Percentiles rank a stretch among this genome's conserved stretches.
Conservation (phyloP, 1,140 invertebrate genomes). For the Sinella curviseta region DNA sequence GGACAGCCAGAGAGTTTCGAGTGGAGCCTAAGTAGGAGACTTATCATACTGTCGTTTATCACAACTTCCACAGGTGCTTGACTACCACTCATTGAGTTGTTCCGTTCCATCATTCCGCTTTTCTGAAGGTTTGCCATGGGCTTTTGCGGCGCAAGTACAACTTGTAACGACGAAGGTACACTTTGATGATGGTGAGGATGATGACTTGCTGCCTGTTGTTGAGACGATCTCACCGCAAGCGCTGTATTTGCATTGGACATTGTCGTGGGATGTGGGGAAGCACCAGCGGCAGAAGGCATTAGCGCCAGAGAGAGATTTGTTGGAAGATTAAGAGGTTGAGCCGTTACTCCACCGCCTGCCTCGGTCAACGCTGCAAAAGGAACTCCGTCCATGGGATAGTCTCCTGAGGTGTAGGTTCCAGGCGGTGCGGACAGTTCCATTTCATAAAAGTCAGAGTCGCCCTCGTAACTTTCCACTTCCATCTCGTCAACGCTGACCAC, state of each 20-base stretch:
- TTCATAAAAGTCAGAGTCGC: slow-evolving; percentile 51
- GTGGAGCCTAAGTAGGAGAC: slow-evolving; percentile 87
- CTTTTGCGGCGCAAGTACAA: slow-evolving; percentile 40
- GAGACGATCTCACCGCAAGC: background rate
- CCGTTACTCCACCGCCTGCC: background rate
- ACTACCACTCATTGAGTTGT: slow-evolving; percentile 18
- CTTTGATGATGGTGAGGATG: background rate
- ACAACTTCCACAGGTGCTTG: slow-evolving; percentile 60
- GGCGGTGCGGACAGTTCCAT: background rate
- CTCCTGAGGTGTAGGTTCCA: slow-evolving; percentile 6
- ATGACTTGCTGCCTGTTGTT: background rate
- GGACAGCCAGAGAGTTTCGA: slow-evolving; percentile 80
- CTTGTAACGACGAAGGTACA: slow-evolving; percentile 13
- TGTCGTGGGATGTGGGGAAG: background rate
- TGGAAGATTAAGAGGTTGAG: background rate
- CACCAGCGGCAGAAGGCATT: slow-evolving; percentile 36
- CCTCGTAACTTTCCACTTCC: slow-evolving; percentile 64
- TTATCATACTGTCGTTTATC: slow-evolving; percentile 80
- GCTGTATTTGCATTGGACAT: slow-evolving; percentile 6
- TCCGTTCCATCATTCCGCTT: slow-evolving; percentile 41
- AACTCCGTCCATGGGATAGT: slow-evolving; percentile 33
- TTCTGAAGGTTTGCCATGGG: slow-evolving; percentile 36
- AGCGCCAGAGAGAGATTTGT: slow-evolving; percentile 37
- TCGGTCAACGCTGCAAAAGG: background rate
- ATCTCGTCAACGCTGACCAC: slow-evolving; percentile 55